Conservation (phyloP, 2,888 invertebrate genomes). For the Harpagoxenus sublaevis region DNA sequence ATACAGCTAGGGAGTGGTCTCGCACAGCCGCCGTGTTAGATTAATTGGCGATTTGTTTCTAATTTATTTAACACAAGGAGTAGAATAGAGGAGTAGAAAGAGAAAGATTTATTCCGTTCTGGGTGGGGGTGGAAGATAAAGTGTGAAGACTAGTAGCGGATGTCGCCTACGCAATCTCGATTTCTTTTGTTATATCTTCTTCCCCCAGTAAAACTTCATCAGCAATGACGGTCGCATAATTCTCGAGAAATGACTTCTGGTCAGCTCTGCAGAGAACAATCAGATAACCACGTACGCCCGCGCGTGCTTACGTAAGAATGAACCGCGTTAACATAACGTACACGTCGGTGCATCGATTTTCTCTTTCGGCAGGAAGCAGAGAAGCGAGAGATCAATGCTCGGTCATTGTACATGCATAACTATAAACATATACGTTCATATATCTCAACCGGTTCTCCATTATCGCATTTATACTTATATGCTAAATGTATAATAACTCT, state of each 20-base stretch:
- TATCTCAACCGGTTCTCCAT: neutral
- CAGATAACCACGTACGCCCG: slow-evolving; percentile 74
- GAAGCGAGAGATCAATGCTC: slow-evolving; percentile 5
- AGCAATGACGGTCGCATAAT: slow-evolving; percentile 68
- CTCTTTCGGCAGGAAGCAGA: slow-evolving; percentile 39
- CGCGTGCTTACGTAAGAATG: slow-evolving; percentile 68
- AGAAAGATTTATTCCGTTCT: slow-evolving; percentile 2
- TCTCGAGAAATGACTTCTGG: slow-evolving; percentile 70
- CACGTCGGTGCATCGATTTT: slow-evolving; percentile 29
- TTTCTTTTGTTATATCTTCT: slow-evolving; percentile 50
- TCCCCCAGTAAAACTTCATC: slow-evolving; percentile 9
- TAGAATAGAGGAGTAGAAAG: neutral
- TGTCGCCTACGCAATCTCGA: slow-evolving; percentile 59
- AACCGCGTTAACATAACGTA: slow-evolving; percentile 50
- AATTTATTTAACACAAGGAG: slow-evolving; percentile 31
- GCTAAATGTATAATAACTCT: neutral
- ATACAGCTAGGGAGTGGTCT: slow-evolving; percentile 38
- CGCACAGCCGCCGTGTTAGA: slow-evolving; percentile 27
- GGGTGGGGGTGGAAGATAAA: neutral
- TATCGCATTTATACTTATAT: neutral
- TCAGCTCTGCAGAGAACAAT: slow-evolving; percentile 68
- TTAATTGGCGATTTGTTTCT: slow-evolving; percentile 48
- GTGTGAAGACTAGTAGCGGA: slow-evolving; percentile 22
- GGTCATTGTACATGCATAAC: neutral
- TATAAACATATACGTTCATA: neutral